phyloP scores from a whole-genome alignment of 2,113 vertebrate genomes.

The Macquaria australasica region DNA sequence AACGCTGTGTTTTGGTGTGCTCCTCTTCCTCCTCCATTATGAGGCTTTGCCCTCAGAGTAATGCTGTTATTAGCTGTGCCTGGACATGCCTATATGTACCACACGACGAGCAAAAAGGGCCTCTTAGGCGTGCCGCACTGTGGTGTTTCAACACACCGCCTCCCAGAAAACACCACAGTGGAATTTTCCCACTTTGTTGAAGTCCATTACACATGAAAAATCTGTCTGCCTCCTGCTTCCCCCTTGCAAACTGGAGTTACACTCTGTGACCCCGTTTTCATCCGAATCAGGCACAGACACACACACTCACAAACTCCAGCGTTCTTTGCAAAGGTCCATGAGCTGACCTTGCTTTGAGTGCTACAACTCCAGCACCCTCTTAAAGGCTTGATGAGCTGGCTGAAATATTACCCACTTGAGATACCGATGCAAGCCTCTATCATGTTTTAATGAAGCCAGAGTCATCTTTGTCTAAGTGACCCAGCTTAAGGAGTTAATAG shows the following conservation, averaged over 20 bases:
- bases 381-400: constrained; percentile 62
- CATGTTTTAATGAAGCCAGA: constrained; percentile 63
- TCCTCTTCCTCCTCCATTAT: constrained; percentile 33
- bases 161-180: constrained; percentile 60
- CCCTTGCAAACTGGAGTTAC: constrained; percentile 23
- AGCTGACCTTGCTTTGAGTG: constrained; percentile 67
- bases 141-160: constrained; percentile 50
- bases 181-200: constrained; percentile 66
- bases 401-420: constrained; percentile 57
- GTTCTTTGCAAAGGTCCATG: constrained; percentile 31
- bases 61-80: constrained; percentile 66
- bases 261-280: constrained; percentile 55
- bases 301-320: constrained; percentile 10
- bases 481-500: constrained; percentile 56
- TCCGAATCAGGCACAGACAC: constrained; percentile 28
- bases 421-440: constrained; percentile 43
- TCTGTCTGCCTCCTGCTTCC: constrained; percentile 46
- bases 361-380: constrained; percentile 39
- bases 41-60: constrained; percentile 49
- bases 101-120: constrained; percentile 44
- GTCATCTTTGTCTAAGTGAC: constrained; percentile 52
- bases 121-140: constrained; percentile 16
- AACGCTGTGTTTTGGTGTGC: constrained; percentile 32
- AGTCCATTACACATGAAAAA: constrained; percentile 61
- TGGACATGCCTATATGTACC: constrained; percentile 59